Conservation (phyloP, 2,113 vertebrate species). For the Tupaia tana region DNA sequence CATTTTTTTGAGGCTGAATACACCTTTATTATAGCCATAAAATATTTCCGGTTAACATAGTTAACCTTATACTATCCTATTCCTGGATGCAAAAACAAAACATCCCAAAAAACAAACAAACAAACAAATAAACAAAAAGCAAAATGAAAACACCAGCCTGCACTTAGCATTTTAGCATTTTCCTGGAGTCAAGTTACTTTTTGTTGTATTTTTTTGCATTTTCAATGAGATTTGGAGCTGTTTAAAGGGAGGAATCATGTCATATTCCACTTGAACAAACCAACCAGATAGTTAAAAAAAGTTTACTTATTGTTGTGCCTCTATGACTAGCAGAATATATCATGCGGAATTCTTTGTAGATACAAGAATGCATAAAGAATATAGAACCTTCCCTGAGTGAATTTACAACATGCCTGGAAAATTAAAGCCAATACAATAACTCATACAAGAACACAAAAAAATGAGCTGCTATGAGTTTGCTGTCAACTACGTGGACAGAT, state of each 20-base stretch:
- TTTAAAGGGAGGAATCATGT: neutral
- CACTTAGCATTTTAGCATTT: neutral
- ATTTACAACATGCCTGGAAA: neutral
- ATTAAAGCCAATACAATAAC: neutral
- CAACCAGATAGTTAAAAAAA: neutral
- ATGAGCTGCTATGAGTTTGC: neutral
- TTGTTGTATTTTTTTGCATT: neutral
- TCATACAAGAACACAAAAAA: neutral
- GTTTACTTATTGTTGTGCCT: neutral
- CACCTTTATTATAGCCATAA: neutral
- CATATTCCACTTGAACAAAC: neutral
- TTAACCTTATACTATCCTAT: neutral
- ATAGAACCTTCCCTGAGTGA: neutral
- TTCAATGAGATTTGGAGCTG: neutral
- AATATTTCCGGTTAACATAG: constrained; percentile 15
- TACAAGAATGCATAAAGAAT: neutral
- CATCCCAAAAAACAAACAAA: no score
- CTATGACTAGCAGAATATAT: neutral
- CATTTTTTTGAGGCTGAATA: neutral
- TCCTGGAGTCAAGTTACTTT: neutral
- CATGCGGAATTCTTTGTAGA: neutral
- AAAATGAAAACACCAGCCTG: neutral
- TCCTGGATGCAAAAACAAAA: neutral
- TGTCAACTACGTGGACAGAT: neutral
- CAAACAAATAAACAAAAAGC: no score